A percentile compares a stretch with the other conserved stretches of the same genome.
Evolutionary conservation across 53 echinoderm and acorn worm species (phyloP).

Genomic region (Paracentrotus lividus): DNA sequence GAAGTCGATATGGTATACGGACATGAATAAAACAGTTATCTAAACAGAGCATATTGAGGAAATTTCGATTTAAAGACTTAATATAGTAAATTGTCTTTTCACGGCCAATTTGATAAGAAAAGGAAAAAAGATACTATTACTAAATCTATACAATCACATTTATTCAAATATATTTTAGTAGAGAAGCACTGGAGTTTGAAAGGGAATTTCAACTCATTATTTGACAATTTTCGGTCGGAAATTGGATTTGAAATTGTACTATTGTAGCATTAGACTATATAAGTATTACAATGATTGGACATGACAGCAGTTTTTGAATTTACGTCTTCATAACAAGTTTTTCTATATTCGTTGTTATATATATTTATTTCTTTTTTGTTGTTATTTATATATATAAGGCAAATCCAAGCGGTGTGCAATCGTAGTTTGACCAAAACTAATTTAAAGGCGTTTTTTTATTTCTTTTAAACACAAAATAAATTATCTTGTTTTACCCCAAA

Average conservation of each 20-base stretch:
- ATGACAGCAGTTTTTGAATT: neutral
- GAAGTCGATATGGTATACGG: neutral
- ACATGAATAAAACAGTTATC: neutral
- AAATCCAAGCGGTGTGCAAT: too few relatives aligned
- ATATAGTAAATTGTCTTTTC: neutral
- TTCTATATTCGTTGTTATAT: too few relatives aligned
- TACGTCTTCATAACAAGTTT: neutral
- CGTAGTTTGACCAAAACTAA: too few relatives aligned
- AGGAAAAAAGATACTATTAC: too few relatives aligned
- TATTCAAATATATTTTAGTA: neutral
- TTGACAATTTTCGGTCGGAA: neutral
- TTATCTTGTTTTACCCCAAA: too few relatives aligned
- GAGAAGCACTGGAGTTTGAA: neutral
- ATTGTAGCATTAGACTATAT: neutral
- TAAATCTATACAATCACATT: neutral
- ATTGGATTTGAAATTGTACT: conserved; percentile 29
- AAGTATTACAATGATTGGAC: neutral
- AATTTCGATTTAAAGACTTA: neutral
- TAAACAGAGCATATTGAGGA: neutral
- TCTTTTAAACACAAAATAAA: too few relatives aligned
- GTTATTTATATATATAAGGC: too few relatives aligned
- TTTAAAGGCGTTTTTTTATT: too few relatives aligned
- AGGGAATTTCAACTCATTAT: conserved; percentile 8
- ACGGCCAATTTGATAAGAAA: neutral
- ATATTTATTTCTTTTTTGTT: too few relatives aligned